A percentile compares a stretch with the other conserved stretches of the same genome.
Evolutionary conservation across 1,140 invertebrate species (phyloP).

Genomic region (Zophobas morio): DNA sequence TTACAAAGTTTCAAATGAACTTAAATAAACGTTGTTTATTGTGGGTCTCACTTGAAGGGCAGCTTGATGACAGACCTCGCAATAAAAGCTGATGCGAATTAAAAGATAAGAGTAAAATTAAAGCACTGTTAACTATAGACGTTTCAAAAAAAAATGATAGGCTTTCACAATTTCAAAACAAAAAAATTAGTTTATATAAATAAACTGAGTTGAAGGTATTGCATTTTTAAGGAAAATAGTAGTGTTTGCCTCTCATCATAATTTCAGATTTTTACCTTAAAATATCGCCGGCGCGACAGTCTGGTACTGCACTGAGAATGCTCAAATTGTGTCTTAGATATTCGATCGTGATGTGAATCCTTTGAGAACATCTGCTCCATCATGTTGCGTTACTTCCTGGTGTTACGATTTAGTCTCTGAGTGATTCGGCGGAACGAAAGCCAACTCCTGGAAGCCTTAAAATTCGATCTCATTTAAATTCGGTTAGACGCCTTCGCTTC

Average conservation of each 20-base stretch:
- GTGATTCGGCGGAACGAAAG: slow-evolving; percentile 22
- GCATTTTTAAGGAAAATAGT: no score
- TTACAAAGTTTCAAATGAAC: slow-evolving; percentile 11
- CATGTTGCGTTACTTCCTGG: background rate
- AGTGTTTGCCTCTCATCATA: no score
- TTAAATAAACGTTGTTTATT: background rate
- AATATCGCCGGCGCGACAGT: no score
- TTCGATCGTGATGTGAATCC: background rate
- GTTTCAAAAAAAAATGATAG: no score
- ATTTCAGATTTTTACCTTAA: no score
- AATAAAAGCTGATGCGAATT: background rate
- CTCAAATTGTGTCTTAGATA: background rate
- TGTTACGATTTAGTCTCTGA: slow-evolving; percentile 8
- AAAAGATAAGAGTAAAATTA: no score
- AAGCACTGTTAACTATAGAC: no score
- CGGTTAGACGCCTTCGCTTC: background rate
- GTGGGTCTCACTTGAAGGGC: background rate
- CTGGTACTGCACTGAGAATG: no score
- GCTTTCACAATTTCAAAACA: no score
- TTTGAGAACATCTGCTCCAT: slow-evolving; percentile 6
- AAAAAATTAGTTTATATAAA: no score
- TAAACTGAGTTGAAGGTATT: no score
- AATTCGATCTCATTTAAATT: slow-evolving; percentile 20
- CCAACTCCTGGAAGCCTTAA: slow-evolving; percentile 15
- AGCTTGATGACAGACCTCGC: background rate